These are phyloP conservation scores for Columbina picui DNA, from an alignment of 2,113 vertebrate species.

Conservation along the genomic window DNA sequence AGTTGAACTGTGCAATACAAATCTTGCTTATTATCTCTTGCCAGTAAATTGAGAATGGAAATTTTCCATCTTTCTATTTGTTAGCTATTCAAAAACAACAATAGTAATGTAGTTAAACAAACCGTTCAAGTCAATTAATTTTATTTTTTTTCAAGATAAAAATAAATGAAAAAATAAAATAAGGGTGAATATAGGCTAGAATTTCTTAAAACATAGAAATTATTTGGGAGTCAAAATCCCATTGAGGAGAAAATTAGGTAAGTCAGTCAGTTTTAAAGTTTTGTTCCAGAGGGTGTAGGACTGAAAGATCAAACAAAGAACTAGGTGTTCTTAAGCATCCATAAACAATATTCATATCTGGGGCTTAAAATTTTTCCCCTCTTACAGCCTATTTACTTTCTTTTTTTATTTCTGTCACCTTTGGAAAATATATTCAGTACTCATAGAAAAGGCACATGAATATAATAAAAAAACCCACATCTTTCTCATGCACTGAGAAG, in stretches of 20 bases:
- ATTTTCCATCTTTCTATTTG: background rate
- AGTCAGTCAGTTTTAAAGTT: background rate
- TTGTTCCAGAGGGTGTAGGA: background rate
- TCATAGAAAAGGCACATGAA: background rate
- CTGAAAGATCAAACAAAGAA: background rate
- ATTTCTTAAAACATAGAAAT: background rate
- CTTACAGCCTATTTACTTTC: background rate
- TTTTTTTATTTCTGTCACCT: background rate
- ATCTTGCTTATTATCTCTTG: background rate
- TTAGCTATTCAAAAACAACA: background rate
- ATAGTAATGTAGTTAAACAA: background rate
- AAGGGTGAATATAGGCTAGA: background rate
- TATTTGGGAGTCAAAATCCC: background rate
- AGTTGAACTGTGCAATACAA: background rate
- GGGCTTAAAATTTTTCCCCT: background rate
- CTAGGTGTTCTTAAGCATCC: background rate
- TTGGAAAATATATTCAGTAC: background rate
- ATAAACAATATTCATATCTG: background rate
- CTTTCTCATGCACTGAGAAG: background rate
- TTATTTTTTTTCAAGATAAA: background rate
- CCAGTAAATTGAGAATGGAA: background rate
- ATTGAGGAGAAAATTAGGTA: background rate
- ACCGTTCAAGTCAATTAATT: accelerated
- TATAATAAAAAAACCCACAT: background rate
- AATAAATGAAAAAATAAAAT: background rate